Base-by-base conservation (phyloP, 2,797 vertebrate genomes). In the Myotis planiceps region DNA sequence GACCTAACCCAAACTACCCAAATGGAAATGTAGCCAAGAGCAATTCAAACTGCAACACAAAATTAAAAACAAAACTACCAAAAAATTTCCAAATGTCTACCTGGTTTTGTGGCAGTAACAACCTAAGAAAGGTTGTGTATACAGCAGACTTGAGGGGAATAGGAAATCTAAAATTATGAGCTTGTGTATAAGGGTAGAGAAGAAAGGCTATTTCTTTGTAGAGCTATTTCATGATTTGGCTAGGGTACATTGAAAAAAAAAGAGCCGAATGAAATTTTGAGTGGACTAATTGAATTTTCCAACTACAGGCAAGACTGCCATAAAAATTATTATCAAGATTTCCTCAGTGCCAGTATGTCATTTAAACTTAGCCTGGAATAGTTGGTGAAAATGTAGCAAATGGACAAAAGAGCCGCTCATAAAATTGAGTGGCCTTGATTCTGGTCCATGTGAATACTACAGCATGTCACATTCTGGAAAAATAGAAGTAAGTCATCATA, bases 271-370 rank as follows among this genome's bases (percentile, higher is more conserved):
- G 60, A 80, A 87, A 55, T 87, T 95, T 95, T 82, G 53, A 39
- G 63, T 88, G 6, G 37, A 71, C 51, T 88, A 84, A 81, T 55
- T 91, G 18, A 88, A 87, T 97, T 95, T 55, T 94, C 51, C 21
- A 84, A 12, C 39, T 81, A 72, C 2, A 90, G 66, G 14, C 47
- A 94, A 95, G 51, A 72, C 37, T 96, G 71, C 29, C 66, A n/a
- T 58, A 76, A 83, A 32, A 19, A 76, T 87, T 91, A 72, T 68
- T 39, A 86, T 94, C 90, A 74, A 80, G 27, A 83, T 85, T 72
- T 79, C 32, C 12, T 32, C 27, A 58, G 47, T 87, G 49, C 53
- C 32, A 65, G 18, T 81, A 71, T 7, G 7, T 23, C n/a, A 9
- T 88, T 63, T 93, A 37, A 95, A 60, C 39, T 45, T 9, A 85